Base-by-base conservation (phyloP, 2,797 vertebrate genomes). In the Pseudomugil gertrudae region DNA sequence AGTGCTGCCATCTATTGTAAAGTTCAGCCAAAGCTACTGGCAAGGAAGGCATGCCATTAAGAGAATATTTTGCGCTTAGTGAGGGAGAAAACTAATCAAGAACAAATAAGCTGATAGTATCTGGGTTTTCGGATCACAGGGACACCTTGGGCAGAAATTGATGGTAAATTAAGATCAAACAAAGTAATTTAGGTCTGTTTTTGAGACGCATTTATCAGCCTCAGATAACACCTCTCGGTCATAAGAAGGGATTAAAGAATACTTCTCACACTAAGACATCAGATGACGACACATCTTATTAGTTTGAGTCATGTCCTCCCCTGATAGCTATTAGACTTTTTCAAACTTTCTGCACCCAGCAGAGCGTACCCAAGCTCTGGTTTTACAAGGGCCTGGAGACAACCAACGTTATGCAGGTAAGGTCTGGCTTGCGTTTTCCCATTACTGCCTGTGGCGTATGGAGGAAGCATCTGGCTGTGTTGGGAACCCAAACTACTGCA, bases 391-490 rank as follows among this genome's bases (percentile, higher is more conserved):
- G 76, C 69, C 15, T 60, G 8, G 24, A 40, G 48, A 80, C 61
- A 53, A 69, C 32, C 29, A 24, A 17, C 57, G 13, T 69, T 58
- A 80, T 64, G 78, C 66, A 73, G 75, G 59, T 66, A 53, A 82
- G 73, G 68, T 30, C 66, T 26, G 48, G 73, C 84, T 84, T 80
- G 71, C 79, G 77, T 80, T 80, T 86, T 82, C 84, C 33, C 68
- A 38, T 14, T 45, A 47, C 71, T 79, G 66, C 74, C 66, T 29
- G 38, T 62, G 59, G 66, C 32, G 79, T 75, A 74, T 57, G 62
- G 64, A 85, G 76, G 50, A 81, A 80, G 84, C 90, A 84, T 90
- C 90, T 89, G 87, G 76, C 64, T 81, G 63, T 82, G 72, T 57
- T 74, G 79, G 82, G 74, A 66, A 83, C 84, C 79, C 69, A 66